Percentiles rank a stretch among this genome's conserved stretches.
Conservation (phyloP, 2,888 invertebrate species). For the Cinara cedri region DNA sequence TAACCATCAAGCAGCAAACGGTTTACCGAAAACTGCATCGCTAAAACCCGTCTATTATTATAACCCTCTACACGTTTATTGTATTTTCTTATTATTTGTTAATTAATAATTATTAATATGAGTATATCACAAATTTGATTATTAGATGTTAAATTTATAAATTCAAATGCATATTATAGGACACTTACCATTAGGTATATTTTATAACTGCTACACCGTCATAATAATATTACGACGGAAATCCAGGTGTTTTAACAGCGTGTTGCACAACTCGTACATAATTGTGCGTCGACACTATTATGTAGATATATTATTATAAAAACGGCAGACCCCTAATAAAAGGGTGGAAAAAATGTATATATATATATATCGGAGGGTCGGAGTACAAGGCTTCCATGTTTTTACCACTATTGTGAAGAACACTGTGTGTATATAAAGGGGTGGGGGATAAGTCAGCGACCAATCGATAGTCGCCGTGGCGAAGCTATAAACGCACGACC, state of each 20-base stretch:
- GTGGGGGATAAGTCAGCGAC: slow-evolving; percentile 46
- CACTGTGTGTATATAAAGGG: neutral
- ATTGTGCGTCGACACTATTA: slow-evolving; percentile 16
- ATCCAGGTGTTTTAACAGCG: slow-evolving; percentile 46
- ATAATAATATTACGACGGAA: neutral
- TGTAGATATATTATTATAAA: neutral
- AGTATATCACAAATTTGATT: too few relatives aligned
- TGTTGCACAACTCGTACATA: slow-evolving; percentile 20
- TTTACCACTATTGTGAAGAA: slow-evolving; percentile 31
- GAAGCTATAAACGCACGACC: slow-evolving; percentile 35
- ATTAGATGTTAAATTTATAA: too few relatives aligned
- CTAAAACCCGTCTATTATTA: too few relatives aligned
- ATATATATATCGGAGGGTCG: slow-evolving; percentile 10
- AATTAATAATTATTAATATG: too few relatives aligned
- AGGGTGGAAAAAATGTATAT: slow-evolving; percentile 33
- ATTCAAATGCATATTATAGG: too few relatives aligned
- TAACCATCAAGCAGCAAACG: too few relatives aligned
- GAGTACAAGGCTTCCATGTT: slow-evolving; percentile 44
- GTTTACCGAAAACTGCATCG: too few relatives aligned
- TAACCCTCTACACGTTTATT: too few relatives aligned
- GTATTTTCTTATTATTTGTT: too few relatives aligned
- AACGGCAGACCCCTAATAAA: slow-evolving; percentile 23
- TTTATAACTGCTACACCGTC: too few relatives aligned
- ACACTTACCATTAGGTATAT: too few relatives aligned
- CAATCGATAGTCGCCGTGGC: slow-evolving; percentile 53